A percentile compares a stretch with the other conserved stretches of the same genome.
These are phyloP conservation scores for Acronicta alni DNA, from an alignment of 2,888 invertebrate genomes.

Conservation along the genomic window DNA sequence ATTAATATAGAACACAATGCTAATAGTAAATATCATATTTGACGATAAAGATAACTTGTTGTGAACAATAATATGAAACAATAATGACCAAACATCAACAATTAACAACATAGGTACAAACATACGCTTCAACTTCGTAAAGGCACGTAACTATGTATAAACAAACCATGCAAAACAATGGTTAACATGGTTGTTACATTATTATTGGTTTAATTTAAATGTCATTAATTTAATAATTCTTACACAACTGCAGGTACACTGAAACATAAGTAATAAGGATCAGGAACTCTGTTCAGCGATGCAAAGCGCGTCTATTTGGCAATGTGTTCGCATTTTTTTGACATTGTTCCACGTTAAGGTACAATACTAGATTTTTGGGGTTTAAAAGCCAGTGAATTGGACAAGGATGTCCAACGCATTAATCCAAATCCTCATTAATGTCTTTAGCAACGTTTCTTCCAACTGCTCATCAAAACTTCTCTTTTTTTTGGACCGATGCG, in stretches of 20 bases:
- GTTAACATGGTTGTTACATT: conserved; percentile 52
- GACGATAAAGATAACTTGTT: conserved; percentile 25
- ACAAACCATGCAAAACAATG: conserved; percentile 68
- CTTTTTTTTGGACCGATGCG: not conserved
- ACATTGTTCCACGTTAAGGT: conserved; percentile 4
- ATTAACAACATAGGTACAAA: conserved; percentile 61
- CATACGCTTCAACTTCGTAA: conserved; percentile 61
- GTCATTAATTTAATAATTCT: conserved; percentile 19
- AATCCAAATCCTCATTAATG: too few species aligned
- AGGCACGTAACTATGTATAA: conserved; percentile 75
- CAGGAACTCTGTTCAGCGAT: not conserved
- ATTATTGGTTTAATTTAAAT: conserved; percentile 35
- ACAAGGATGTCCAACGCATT: too few species aligned
- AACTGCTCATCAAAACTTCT: not conserved
- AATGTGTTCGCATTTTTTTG: not conserved
- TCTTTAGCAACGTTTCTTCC: too few species aligned
- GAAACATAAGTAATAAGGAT: not conserved
- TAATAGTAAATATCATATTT: conserved; percentile 25
- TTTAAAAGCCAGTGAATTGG: too few species aligned
- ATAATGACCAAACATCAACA: conserved; percentile 52
- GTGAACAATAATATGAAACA: conserved; percentile 24
- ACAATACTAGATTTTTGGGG: too few species aligned
- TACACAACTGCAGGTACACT: conserved; percentile 3
- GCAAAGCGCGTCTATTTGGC: conserved; percentile 1
- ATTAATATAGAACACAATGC: conserved; percentile 29